Evolutionary conservation across 2,797 vertebrate genomes (phyloP).

Genomic region (Echiichthys vipera): DNA sequence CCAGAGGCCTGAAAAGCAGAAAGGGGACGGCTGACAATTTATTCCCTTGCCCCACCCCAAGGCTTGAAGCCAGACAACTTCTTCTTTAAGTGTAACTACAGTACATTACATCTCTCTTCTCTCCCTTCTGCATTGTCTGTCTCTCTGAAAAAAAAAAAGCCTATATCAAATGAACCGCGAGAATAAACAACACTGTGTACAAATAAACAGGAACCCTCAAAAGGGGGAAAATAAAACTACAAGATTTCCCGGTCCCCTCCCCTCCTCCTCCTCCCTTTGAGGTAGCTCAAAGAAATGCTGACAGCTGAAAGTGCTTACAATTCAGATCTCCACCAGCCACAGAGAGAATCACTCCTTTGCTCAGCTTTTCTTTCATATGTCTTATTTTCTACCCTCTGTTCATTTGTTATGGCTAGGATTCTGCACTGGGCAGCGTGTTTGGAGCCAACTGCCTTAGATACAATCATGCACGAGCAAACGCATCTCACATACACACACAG

Average conservation of each 20-base stretch:
- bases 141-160: constrained; percentile 18
- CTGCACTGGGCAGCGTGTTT: constrained; percentile 85
- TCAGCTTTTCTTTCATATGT: constrained; percentile 87
- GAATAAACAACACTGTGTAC: constrained; percentile 71
- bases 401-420: constrained; percentile 85
- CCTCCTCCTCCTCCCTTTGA: constrained; percentile 73
- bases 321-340: constrained; percentile 83
- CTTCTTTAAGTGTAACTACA: constrained; percentile 65
- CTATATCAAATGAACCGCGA: constrained; percentile 69
- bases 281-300: constrained; percentile 90
- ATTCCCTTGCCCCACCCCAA: constrained; percentile 70
- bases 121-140: constrained; percentile 45
- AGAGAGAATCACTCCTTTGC: constrained; percentile 85
- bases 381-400: constrained; percentile 83
- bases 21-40: constrained; percentile 76
- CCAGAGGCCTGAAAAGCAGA: constrained; percentile 70
- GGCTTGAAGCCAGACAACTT: constrained; percentile 71
- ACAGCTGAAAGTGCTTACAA: constrained; percentile 90
- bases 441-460: constrained; percentile 79
- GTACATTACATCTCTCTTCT: constrained; percentile 43
- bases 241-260: constrained; percentile 59
- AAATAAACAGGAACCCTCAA: constrained; percentile 75
- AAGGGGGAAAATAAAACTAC: constrained; percentile 77
- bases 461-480: constrained; percentile 55
- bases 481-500: constrained; percentile 35